Evolutionary conservation across 2,888 invertebrate genomes (phyloP), one percentile per base, ranked within the genome.

Genomic region (Serrognathus titanus): DNA sequence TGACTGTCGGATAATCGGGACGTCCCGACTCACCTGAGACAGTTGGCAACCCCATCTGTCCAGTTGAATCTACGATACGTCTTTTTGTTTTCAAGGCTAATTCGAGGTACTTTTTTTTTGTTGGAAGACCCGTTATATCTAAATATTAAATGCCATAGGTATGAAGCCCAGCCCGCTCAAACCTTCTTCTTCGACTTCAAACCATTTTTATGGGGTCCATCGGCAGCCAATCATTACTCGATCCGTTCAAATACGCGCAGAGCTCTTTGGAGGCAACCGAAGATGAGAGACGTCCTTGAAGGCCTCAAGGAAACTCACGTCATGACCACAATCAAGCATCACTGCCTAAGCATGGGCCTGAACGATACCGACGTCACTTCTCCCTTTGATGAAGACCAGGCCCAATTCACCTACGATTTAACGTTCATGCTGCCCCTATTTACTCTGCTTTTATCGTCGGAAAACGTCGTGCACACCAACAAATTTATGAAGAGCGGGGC

Each of bases 161-260:
- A 71, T 53, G 76, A 75, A 63, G 63, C 66, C 2, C 62, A 62
- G 13, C 60, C 71, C 1, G 64, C 65, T 0, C 66, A 71, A 57
- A 75, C 74, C 1, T 53, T 64, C 49, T 77, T 77, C 59, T 73
- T 73, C 53, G 73, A 76, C 49, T 78, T 73, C 61, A 75, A 89
- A 61, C 94, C 94, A 0, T 90, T 89, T 68, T 78, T 94, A 0
- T 95, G 92, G 89, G 93, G 94, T 1, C 85, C 86, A 71, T 85
- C 89, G 2, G 94, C 92, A 0, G 85, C 89, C 0, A 85, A 85
- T 50, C 86, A 90, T 72, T 92, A 92, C 71, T 86, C 90, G 1
- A 81, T 91, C 0, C 80, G 83, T 49, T 81, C 83, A 11, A 80
- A 81, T 49, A 73, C 79, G 1, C 81, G 82, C 36, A 81, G 80